Conservation (phyloP, 2,113 vertebrate species). For the Dipodomys spectabilis region DNA sequence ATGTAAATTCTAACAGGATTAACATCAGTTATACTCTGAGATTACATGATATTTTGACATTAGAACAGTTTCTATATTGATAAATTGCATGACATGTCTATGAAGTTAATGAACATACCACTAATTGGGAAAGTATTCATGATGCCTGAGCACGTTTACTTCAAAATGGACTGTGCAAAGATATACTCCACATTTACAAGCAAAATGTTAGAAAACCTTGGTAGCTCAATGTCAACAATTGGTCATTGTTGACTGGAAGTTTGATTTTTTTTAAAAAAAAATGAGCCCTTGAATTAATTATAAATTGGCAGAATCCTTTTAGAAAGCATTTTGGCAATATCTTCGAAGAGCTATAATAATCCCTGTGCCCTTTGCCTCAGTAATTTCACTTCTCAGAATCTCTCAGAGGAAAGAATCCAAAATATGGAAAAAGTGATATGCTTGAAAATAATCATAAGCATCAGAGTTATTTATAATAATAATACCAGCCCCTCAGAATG, state of each 20-base stretch:
- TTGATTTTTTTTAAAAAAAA: not conserved
- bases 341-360: constrained; percentile 55
- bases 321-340: constrained; percentile 64
- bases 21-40: not conserved
- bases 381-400: constrained; percentile 68
- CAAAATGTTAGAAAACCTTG: not conserved
- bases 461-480: not conserved
- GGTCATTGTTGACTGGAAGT: not conserved
- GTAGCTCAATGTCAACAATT: constrained; percentile 9
- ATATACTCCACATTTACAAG: not conserved
- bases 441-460: constrained; percentile 57
- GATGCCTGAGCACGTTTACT: not conserved
- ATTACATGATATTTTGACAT: not conserved
- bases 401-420: constrained; percentile 69
- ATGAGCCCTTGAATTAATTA: constrained; percentile 48
- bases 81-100: not conserved
- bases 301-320: constrained; percentile 43
- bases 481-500: not conserved
- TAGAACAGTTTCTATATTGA: not conserved
- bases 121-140: not conserved
- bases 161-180: not conserved
- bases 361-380: constrained; percentile 54
- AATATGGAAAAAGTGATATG: constrained; percentile 67
- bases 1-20: constrained; percentile 17
- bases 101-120: not conserved